phyloP scores from a whole-genome alignment of 2,113 vertebrate genomes.

The Plestiodon gilberti region DNA sequence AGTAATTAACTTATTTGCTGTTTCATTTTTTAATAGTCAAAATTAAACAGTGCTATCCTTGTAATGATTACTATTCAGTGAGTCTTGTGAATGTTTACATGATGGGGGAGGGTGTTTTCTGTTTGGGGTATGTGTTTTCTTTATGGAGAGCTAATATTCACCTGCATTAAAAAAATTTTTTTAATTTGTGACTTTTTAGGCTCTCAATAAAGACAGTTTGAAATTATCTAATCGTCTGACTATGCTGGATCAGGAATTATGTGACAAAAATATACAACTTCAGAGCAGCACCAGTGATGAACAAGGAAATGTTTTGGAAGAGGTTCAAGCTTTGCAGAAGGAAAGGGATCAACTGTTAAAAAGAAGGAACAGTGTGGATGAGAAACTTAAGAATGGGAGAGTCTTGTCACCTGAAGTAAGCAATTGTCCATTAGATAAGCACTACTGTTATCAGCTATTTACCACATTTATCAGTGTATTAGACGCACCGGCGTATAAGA shows the following conservation, averaged over 20 bases:
- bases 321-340: constrained; percentile 77
- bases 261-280: constrained; percentile 74
- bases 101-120: not conserved
- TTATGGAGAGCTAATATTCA: not conserved
- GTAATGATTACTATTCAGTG: not conserved
- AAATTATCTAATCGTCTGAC: constrained; percentile 80
- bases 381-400: constrained; percentile 82
- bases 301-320: constrained; percentile 71
- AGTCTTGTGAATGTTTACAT: not conserved
- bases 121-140: not conserved
- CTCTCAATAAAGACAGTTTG: constrained; percentile 83
- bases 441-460: not conserved
- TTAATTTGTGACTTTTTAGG: constrained; percentile 69
- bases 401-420: constrained; percentile 85
- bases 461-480: too few relatives aligned
- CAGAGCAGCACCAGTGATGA: constrained; percentile 72
- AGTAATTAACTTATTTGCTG: too few relatives aligned
- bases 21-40: too few relatives aligned
- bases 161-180: not conserved
- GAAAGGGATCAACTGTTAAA: constrained; percentile 81
- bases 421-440: constrained; percentile 41
- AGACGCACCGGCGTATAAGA: too few relatives aligned
- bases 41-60: too few relatives aligned
- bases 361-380: constrained; percentile 79
- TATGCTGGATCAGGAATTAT: constrained; percentile 82